phyloP scores from a whole-genome alignment of 2,888 invertebrate genomes.

The Scelioninae gen. 1 region DNA sequence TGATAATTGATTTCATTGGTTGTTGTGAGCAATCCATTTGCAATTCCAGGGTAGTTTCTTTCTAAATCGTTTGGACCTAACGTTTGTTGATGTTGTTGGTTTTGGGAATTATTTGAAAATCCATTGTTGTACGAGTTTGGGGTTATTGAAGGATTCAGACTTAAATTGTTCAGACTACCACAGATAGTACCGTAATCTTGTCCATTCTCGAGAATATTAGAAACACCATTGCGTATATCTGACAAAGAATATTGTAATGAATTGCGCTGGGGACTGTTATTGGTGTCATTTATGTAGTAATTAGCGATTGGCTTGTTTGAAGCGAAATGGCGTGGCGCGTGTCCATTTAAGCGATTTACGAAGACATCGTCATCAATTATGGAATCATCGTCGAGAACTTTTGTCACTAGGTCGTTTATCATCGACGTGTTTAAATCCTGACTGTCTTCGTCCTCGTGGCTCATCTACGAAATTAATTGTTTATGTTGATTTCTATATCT shows the following conservation, averaged over 20 bases:
- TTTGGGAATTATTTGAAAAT: slow-evolving; percentile 66
- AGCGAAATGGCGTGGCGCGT: slow-evolving; percentile 69
- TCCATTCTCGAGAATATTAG: slow-evolving; percentile 73
- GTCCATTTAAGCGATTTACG: slow-evolving; percentile 77
- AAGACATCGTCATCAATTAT: slow-evolving; percentile 77
- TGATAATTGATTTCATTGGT: slow-evolving; percentile 74
- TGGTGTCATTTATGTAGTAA: slow-evolving; percentile 60
- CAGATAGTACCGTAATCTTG: slow-evolving; percentile 77
- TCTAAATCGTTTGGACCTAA: slow-evolving; percentile 67
- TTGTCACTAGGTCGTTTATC: slow-evolving; percentile 88
- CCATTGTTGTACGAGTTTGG: slow-evolving; percentile 75
- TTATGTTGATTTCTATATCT: no score
- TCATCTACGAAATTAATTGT: slow-evolving; percentile 78
- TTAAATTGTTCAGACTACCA: slow-evolving; percentile 76
- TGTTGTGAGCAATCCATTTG: slow-evolving; percentile 77
- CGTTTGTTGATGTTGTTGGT: slow-evolving; percentile 38
- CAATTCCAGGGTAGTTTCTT: slow-evolving; percentile 73
- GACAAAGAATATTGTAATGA: slow-evolving; percentile 57
- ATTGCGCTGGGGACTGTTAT: slow-evolving; percentile 23
- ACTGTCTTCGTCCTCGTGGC: slow-evolving; percentile 81
- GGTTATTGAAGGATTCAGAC: slow-evolving; percentile 71
- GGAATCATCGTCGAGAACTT: slow-evolving; percentile 87
- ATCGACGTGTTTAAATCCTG: slow-evolving; percentile 86
- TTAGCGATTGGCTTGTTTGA: slow-evolving; percentile 43
- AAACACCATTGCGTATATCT: slow-evolving; percentile 63